Base-by-base conservation (phyloP, 1,140 invertebrate genomes). In the Berghia stephanieae region DNA sequence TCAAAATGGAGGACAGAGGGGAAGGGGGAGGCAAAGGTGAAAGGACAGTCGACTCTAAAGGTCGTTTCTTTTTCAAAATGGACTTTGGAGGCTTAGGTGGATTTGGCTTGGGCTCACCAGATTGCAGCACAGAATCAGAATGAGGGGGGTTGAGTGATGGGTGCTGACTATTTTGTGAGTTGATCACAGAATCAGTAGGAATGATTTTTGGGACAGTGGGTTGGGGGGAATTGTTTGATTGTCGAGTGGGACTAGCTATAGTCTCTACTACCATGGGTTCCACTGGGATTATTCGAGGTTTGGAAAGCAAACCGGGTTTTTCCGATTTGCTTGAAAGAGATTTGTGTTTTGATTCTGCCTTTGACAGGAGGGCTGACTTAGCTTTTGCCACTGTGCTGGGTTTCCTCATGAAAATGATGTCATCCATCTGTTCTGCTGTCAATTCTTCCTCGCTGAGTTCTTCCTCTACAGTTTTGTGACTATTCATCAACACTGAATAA, bases 381-480 rank as follows among this genome's bases (percentile, higher is more conserved):
- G 8, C 31, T 60, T 60, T 18, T 60, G 57, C 6, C 8, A 8
- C 10, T 63, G 72, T 1, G 52, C 16, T n/a, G 42, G 74, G 74
- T 44, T 76, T 76, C 43, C 74, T 43, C 42, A 76, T 16, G 36
- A 76, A 76, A 27, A 76, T 76, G 31, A 76, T 76, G 31, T 66
- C 74, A 24, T 76, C 74, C 74, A 76, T 76, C 52, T 76, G 74
- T 36, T 76, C 74, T 36, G 67, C 68, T 3, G 74, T 76, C 3
- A 76, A 38, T 27, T 76, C 74, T 38, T 76, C 74, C 34, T 76
- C 74, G 38, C 74, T 76, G 2, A 76, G 63, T 31, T 76, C 74
- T 44, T 76, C 74, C 44, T 76, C 74, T 24, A 76, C 74, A 67
- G 74, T 76, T 68, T 76, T 76, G 10, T n/a, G n/a, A n/a, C n/a